Percentiles rank a stretch among this genome's conserved stretches.
Evolutionary conservation across 2,888 invertebrate genomes (phyloP).

Genomic region (Lycaena phlaeas): DNA sequence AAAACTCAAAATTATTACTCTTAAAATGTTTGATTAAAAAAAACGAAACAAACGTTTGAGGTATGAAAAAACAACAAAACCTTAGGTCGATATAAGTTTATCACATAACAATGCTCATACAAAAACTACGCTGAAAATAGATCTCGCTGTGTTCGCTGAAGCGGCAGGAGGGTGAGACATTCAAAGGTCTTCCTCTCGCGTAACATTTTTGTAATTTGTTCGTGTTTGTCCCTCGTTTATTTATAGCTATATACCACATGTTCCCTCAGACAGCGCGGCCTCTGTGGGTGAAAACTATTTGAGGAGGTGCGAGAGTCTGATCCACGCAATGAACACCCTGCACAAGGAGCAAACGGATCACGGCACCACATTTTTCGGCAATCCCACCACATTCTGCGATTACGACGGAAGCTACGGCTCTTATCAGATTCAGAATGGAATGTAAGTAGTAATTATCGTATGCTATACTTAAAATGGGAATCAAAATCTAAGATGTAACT

Average conservation of each 20-base stretch:
- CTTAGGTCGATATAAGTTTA: conserved; percentile 8
- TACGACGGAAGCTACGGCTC: conserved; percentile 78
- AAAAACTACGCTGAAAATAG: conserved; percentile 19
- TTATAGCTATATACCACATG: no score
- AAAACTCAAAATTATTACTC: no score
- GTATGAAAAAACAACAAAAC: not conserved
- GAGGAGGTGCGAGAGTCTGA: conserved; percentile 78
- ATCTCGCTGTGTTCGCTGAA: conserved; percentile 18
- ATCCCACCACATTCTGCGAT: conserved; percentile 72
- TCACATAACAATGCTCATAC: conserved; percentile 14
- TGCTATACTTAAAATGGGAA: no score
- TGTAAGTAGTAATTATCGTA: no score
- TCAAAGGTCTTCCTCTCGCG: conserved; percentile 19
- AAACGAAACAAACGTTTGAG: no score
- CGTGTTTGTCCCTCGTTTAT: conserved; percentile 10
- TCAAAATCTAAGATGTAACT: no score
- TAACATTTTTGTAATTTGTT: conserved; percentile 11
- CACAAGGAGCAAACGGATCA: conserved; percentile 70
- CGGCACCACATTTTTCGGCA: conserved; percentile 70
- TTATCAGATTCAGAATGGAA: conserved; percentile 64
- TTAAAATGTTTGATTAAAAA: no score
- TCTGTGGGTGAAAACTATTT: conserved; percentile 72
- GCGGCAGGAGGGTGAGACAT: conserved; percentile 17
- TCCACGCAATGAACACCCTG: conserved; percentile 65
- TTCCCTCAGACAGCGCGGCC: conserved; percentile 48